phyloP scores from a whole-genome alignment of 1,140 invertebrate genomes.

The Phocides pigmalion region DNA sequence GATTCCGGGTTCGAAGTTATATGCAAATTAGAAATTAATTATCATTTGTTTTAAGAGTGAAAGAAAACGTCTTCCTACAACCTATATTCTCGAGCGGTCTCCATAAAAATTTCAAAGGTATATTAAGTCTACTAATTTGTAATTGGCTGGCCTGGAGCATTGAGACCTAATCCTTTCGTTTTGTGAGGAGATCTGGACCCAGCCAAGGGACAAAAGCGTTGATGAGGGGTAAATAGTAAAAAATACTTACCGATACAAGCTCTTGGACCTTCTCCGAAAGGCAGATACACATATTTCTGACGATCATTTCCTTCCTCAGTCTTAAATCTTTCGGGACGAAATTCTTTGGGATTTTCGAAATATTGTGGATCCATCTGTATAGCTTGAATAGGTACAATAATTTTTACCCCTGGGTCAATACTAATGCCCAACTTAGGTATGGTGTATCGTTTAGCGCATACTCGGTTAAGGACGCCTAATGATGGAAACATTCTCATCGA shows the following conservation, averaged over 20 bases:
- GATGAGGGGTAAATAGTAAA: too few relatives aligned
- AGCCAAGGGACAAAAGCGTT: too few relatives aligned
- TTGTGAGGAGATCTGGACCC: too few relatives aligned
- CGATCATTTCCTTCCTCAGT: conserved; percentile 50
- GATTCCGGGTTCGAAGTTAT: too few relatives aligned
- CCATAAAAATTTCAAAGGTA: too few relatives aligned
- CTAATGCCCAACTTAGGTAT: conserved; percentile 63
- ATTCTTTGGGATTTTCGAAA: conserved; percentile 82
- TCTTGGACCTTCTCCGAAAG: conserved; percentile 64
- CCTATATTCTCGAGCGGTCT: too few relatives aligned
- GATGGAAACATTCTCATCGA: conserved; percentile 77
- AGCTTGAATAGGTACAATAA: conserved; percentile 71
- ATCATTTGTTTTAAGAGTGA: too few relatives aligned
- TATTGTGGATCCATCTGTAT: conserved; percentile 84
- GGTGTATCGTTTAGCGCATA: conserved; percentile 67
- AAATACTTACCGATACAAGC: conserved; percentile 41
- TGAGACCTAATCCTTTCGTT: too few relatives aligned
- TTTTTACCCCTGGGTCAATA: conserved; percentile 60
- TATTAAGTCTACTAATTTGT: too few relatives aligned
- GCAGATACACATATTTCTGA: conserved; percentile 68
- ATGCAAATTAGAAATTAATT: too few relatives aligned
- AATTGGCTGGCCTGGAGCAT: too few relatives aligned
- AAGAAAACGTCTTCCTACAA: too few relatives aligned
- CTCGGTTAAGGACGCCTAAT: conserved; percentile 61
- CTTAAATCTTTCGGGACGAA: conserved; percentile 84